phyloP scores from a whole-genome alignment of 2,888 invertebrate species.

The Tiliacea citrago region DNA sequence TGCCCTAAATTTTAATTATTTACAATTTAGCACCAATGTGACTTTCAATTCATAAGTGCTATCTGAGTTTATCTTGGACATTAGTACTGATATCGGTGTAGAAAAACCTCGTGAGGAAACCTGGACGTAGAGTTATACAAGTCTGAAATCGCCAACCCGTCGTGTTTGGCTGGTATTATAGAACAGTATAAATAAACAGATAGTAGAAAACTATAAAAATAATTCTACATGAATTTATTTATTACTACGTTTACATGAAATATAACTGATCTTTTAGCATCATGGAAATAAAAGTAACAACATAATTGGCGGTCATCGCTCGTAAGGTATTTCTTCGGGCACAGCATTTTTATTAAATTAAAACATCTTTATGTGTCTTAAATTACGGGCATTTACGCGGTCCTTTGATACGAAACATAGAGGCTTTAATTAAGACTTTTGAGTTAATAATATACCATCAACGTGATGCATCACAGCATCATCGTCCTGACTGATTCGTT shows the following conservation, averaged over 20 bases:
- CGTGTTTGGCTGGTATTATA: neutral
- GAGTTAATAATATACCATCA: constrained; percentile 33
- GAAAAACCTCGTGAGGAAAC: neutral
- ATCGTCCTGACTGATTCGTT: neutral
- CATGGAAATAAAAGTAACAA: constrained; percentile 33
- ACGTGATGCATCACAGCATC: constrained; percentile 10
- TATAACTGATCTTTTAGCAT: constrained; percentile 27
- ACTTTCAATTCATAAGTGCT: neutral
- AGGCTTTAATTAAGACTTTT: constrained; percentile 49
- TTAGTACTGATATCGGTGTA: too few relatives aligned
- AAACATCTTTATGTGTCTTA: constrained; percentile 44
- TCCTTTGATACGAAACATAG: constrained; percentile 35
- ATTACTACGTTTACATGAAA: constrained; percentile 15
- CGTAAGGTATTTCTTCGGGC: constrained; percentile 51
- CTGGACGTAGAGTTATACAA: too few relatives aligned
- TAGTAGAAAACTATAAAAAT: neutral
- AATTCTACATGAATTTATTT: neutral
- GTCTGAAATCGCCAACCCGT: too few relatives aligned
- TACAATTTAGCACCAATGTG: neutral
- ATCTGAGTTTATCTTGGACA: neutral
- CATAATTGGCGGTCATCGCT: constrained; percentile 50
- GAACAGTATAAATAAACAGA: neutral
- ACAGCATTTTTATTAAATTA: constrained; percentile 47
- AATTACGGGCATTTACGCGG: constrained; percentile 41
- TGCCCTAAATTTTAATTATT: neutral